phyloP scores from a whole-genome alignment of 2,888 invertebrate genomes.

The Tineola bisselliella region DNA sequence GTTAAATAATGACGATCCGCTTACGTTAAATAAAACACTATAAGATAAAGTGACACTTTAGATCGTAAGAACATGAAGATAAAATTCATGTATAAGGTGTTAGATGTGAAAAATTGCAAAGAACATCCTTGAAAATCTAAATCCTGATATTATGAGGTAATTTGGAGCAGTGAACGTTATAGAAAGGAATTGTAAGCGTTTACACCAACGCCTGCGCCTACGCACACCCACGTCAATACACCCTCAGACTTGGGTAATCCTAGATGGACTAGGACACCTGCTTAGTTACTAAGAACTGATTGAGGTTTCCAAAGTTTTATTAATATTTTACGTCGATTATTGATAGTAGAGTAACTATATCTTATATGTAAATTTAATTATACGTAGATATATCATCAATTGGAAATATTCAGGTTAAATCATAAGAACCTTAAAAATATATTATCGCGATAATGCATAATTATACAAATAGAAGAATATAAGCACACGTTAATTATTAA shows the following conservation, averaged over 20 bases:
- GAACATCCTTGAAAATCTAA: not conserved
- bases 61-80: no score
- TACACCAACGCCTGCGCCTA: constrained; percentile 19
- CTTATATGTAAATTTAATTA: no score
- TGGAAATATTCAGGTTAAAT: no score
- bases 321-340: no score
- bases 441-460: not conserved
- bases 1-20: no score
- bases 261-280: not conserved
- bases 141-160: constrained; percentile 42
- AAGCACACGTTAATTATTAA: not conserved
- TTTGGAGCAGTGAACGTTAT: constrained; percentile 56
- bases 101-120: no score
- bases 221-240: constrained; percentile 42
- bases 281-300: not conserved
- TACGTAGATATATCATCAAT: no score
- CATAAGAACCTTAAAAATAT: not conserved
- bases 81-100: no score
- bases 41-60: no score
- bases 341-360: no score
- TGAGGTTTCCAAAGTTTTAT: no score
- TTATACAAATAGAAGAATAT: not conserved
- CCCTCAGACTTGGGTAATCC: constrained; percentile 5
- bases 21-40: no score
- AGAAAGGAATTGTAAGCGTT: constrained; percentile 66